Evolutionary conservation across 1,140 invertebrate species (phyloP), one percentile per base, ranked within the genome.

Genomic region (Pomacea maculata): DNA sequence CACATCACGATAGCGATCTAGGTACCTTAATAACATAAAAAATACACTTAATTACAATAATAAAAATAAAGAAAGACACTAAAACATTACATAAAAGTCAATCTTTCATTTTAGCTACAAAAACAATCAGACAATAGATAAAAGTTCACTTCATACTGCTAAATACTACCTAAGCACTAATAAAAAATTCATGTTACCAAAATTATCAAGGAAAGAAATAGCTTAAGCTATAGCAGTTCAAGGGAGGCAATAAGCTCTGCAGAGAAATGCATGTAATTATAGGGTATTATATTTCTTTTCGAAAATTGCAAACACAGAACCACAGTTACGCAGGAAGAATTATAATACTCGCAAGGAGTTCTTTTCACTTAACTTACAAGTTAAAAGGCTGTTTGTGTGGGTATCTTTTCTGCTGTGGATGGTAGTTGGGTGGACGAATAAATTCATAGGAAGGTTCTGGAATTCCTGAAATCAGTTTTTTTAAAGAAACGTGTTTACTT

Each of bases 1-100:
- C 0, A 94, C 94, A 92, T 99, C 96, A 85, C 96, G 94, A 87
- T 98, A 97, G 86, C 94, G 95, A 89, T 99, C 97, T 93, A 98
- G 92, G 91, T 99, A 98, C 76, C 93, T 94, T 83, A 34, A 85
- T 85, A 79, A 63, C 80, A 34, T 29, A 80, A 78, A 83, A 79
- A 76, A 81, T 77, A 79, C 81, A 85, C 65, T 11, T 21, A 72
- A 34, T 45, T 19, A 78, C 34, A 29, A 75, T 1, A 15, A 74
- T 74, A 45, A 63, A 57, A 55, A 21, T 9, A 14, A 54, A 15
- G 15, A 61, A 63, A 12, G 11, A 19, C 29, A 34, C 29, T 45
- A n/a, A 19, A 25, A 11, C 34, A 45, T 6, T 4, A 2, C 34
- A 45, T 45, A 45, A 45, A 45, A 4, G 34, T 6, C 34, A 45